Evolutionary conservation across 2,888 invertebrate species (phyloP).

Genomic region (Acrobasis consociella): DNA sequence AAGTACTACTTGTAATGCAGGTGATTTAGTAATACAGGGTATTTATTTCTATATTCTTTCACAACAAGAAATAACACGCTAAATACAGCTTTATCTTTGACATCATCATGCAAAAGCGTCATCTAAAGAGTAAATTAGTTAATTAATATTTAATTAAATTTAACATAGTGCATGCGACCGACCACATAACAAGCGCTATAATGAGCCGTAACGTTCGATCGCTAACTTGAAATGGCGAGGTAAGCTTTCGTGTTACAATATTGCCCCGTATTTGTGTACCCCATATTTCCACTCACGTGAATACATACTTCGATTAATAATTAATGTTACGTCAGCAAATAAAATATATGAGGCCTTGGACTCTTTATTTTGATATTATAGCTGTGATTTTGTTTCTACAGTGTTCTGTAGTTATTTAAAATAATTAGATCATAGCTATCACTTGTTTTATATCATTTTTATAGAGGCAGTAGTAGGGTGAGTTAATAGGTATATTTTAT

Average conservation of each 20-base stretch:
- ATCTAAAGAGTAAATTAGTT: too few relatives aligned
- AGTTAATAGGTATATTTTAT: background rate
- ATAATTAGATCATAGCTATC: too few relatives aligned
- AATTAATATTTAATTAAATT: background rate
- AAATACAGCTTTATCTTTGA: too few relatives aligned
- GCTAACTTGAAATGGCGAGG: constrained; percentile 62
- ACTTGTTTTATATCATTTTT: too few relatives aligned
- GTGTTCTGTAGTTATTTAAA: too few relatives aligned
- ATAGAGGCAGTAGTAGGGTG: background rate
- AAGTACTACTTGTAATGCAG: too few relatives aligned
- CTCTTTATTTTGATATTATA: background rate
- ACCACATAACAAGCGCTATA: constrained; percentile 68
- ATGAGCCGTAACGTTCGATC: constrained; percentile 75
- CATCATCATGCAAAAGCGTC: too few relatives aligned
- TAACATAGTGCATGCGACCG: constrained; percentile 46
- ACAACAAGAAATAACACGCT: too few relatives aligned
- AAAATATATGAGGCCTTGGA: background rate
- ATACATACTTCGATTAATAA: constrained; percentile 22
- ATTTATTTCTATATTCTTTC: too few relatives aligned
- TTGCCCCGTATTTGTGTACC: constrained; percentile 48
- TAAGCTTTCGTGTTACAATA: constrained; percentile 68
- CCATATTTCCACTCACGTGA: constrained; percentile 43
- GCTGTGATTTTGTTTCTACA: background rate
- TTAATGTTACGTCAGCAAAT: background rate
- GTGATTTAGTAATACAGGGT: too few relatives aligned